A percentile compares a stretch with the other conserved stretches of the same genome.
Conservation (phyloP, 1,140 invertebrate genomes). For the Hylyphantes graminicola region DNA sequence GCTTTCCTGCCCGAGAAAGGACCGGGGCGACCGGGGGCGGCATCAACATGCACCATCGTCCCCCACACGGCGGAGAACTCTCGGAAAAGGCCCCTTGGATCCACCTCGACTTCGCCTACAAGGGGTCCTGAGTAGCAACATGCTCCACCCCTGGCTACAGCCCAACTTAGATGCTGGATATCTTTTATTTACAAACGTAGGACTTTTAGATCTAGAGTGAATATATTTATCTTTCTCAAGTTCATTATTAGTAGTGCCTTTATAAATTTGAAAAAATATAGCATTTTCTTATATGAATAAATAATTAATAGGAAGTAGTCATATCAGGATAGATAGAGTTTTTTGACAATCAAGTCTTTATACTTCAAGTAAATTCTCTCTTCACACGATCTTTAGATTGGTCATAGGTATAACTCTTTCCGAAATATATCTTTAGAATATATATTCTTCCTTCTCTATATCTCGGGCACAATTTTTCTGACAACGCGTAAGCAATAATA, state of each 20-base stretch:
- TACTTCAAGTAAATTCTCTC: not conserved
- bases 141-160: not conserved
- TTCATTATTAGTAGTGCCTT: conserved; percentile 31
- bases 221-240: conserved; percentile 6
- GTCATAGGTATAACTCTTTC: too few species aligned
- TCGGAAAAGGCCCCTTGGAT: conserved; percentile 1
- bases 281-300: conserved; percentile 10
- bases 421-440: too few species aligned
- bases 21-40: not conserved
- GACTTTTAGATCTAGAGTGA: conserved; percentile 8
- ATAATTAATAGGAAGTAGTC: not conserved
- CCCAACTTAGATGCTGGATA: conserved; percentile 17
- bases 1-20: not conserved
- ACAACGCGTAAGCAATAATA: not conserved
- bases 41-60: conserved; percentile 5
- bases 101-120: conserved; percentile 31
- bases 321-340: not conserved
- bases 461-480: conserved; percentile 47
- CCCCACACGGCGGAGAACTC: not conserved
- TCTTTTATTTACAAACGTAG: conserved; percentile 31
- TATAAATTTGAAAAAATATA: conserved; percentile 8
- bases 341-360: conserved; percentile 5
- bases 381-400: not conserved
- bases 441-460: not conserved
- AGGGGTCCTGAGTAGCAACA: conserved; percentile 38